Base-by-base conservation (phyloP, 1,140 invertebrate species). In the Heliconius congener region DNA sequence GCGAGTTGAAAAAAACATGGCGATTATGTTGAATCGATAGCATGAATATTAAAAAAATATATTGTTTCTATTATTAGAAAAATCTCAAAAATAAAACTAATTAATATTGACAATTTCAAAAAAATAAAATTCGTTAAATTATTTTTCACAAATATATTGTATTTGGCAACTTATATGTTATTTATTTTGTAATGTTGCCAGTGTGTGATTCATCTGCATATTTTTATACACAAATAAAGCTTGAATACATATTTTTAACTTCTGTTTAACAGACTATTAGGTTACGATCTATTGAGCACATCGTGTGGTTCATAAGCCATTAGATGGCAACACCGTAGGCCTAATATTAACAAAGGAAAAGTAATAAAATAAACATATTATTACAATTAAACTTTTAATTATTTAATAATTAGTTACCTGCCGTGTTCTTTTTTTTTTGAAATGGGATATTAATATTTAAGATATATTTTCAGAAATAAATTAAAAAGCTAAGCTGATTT, bases 261-360 rank as follows among this genome's bases (percentile, higher is more conserved):
- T 80, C 75, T 81, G 73, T 81, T 83, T 57, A 60, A 84, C 66
- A 84, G 77, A 80, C 82, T 76, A 86, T 70, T 84, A 72, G 2
- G 71, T 72, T 46, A 82, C 81, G 89, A 84, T 84, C 85, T 91
- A 91, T 92, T 92, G 91, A 92, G 90, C 91, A 92, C 85, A 86
- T 89, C 79, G 81, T 85, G 81, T 83, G 83, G 83, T 85, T 90
- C 85, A 88, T 89, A 89, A 91, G 88, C 86, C 84, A 71, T 78
- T 50, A 73, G 16, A 46, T 46, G 72, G 39, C 50, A 66, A 66
- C 60, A 66, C 60, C 60, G 60, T 66, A 82, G 27, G 30, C 73
- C 71, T 42, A 66, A 71, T 30, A n/a, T 42, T 11, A 60, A 55
- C 18, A n/a, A 46, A 70, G 27, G 9, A 60, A 76, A 66, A 76